Percentiles rank a stretch among this genome's conserved stretches.
Evolutionary conservation across 1,140 invertebrate genomes (phyloP).

Genomic region (Sinella curviseta): DNA sequence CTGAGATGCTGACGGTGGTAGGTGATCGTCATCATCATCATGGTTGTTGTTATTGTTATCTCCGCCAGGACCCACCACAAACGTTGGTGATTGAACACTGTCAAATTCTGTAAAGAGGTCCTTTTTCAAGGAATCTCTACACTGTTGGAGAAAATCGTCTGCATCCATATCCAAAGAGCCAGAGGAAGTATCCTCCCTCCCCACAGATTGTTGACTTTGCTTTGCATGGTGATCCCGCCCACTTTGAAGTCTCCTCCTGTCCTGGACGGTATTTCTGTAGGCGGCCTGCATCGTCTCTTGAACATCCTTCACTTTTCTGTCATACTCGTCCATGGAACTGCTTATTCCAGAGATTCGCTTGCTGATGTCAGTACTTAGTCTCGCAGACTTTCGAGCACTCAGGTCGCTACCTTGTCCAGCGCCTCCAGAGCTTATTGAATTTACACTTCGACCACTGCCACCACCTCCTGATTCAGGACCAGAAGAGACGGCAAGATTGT

Average conservation of each 20-base stretch:
- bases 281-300: neutral
- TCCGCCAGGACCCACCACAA: neutral
- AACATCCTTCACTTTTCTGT: neutral
- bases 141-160: neutral
- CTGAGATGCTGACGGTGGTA: too few relatives aligned
- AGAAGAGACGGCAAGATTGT: too few relatives aligned
- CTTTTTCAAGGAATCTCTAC: neutral
- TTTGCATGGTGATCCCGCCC: too few relatives aligned
- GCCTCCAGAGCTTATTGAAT: neutral
- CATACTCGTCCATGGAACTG: neutral
- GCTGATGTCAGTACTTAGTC: neutral
- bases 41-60: neutral
- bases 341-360: neutral
- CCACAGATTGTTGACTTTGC: too few relatives aligned
- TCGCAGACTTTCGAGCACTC: neutral
- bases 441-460: neutral
- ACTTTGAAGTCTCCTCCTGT: neutral
- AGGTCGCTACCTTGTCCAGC: neutral
- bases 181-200: neutral
- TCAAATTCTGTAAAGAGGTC: neutral
- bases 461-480: neutral
- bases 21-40: too few relatives aligned
- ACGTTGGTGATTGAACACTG: too few relatives aligned
- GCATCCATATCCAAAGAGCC: neutral
- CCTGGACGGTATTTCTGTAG: neutral